Percentiles rank a stretch among this genome's conserved stretches.
These are phyloP conservation scores for Intellagama lesueurii DNA, from an alignment of 2,797 vertebrate species.

Conservation along the genomic window DNA sequence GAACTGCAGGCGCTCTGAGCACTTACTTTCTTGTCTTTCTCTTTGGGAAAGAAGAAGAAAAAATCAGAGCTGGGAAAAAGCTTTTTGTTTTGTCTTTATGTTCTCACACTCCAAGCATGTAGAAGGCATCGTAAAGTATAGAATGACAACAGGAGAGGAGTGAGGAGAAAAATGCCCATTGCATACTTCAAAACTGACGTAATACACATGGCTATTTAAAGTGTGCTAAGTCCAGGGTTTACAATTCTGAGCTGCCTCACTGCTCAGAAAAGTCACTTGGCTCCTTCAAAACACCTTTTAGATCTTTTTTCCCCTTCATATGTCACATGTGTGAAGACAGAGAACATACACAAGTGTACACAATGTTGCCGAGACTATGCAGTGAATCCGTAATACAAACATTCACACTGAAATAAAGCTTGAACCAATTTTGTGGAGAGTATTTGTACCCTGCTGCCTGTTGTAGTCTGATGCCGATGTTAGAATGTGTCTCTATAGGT, in stretches of 20 bases:
- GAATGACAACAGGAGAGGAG: too few relatives aligned
- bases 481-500: not conserved
- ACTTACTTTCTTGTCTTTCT: not conserved
- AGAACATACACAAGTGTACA: not conserved
- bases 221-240: not conserved
- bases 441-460: too few relatives aligned
- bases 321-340: too few relatives aligned
- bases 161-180: too few relatives aligned
- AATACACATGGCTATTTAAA: not conserved
- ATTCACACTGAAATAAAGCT: not conserved
- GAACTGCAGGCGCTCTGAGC: not conserved
- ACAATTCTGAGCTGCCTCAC: not conserved
- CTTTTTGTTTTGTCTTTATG: too few relatives aligned
- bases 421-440: not conserved
- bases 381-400: not conserved
- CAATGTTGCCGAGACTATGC: not conserved
- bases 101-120: too few relatives aligned
- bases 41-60: too few relatives aligned
- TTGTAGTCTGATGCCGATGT: too few relatives aligned
- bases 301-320: not conserved
- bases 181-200: not conserved
- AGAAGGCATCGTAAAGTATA: too few relatives aligned
- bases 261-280: not conserved
- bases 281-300: not conserved
- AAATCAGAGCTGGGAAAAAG: too few relatives aligned